A percentile compares a stretch with the other conserved stretches of the same genome.
phyloP scores from a whole-genome alignment of 1,140 invertebrate genomes.

The Apis florea region DNA sequence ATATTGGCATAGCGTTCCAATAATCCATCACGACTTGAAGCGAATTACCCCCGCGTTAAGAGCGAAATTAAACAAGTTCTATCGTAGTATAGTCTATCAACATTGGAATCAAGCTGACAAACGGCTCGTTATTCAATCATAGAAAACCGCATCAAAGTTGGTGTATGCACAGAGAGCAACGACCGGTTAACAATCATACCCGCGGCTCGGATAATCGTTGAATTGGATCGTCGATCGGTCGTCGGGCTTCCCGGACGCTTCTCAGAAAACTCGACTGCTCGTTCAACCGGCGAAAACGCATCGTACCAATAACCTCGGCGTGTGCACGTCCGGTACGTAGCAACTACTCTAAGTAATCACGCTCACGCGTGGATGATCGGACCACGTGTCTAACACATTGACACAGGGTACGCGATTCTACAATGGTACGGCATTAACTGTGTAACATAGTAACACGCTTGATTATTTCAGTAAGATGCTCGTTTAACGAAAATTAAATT shows the following conservation, averaged over 20 bases:
- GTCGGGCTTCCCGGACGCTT: constrained; percentile 43
- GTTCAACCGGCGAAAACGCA: constrained; percentile 1
- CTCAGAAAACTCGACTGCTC: constrained; percentile 19
- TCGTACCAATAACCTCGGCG: neutral
- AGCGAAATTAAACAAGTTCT: no score
- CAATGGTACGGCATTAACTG: neutral
- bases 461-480: no score
- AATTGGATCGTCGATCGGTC: constrained; percentile 60
- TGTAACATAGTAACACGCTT: neutral
- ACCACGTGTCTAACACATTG: constrained; percentile 45
- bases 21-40: no score
- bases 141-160: constrained; percentile 43
- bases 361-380: constrained; percentile 40
- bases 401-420: constrained; percentile 33
- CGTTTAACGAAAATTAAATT: no score
- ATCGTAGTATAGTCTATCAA: neutral
- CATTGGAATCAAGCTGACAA: neutral
- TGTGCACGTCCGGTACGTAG: constrained; percentile 45
- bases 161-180: constrained; percentile 44
- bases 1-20: no score
- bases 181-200: constrained; percentile 55
- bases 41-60: no score
- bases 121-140: constrained; percentile 36
- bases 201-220: constrained; percentile 55
- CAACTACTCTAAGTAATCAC: neutral